Base-by-base conservation (phyloP, 1,140 invertebrate species). In the Drosophila mauritiana region DNA sequence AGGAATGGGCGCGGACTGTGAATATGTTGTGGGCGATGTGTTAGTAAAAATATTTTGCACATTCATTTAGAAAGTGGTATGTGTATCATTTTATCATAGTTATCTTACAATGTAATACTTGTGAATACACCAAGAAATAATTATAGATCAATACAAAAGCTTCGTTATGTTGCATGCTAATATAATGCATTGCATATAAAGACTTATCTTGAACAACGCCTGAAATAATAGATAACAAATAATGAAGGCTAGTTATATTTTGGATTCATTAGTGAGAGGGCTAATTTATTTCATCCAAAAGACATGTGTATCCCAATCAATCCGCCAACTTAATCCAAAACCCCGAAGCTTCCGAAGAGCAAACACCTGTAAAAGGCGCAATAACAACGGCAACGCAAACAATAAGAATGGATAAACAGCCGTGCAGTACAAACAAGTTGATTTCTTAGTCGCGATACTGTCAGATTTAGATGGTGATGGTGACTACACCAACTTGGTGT, bases 401-500 rank as follows among this genome's bases (percentile, higher is more conserved):
- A 76, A 36, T 34, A 36, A 20, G 42, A 70, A 31, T 56, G 73
- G 58, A 48, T 83, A 82, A 74, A 78, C 69, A 81, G 10, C 17
- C 46, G 40, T 25, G 27, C 27, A 31, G 40, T 39, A 48, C 34
- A 57, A 53, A 52, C 75, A 48, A 59, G 58, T 64, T 83, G 80
- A 83, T 80, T 73, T 65, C 53, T 83, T 67, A 37, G 80, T 65
- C 57, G 72, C 61, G 80, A 70, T 79, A 64, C 56, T 67, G 64
- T 70, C 70, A 46, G 72, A 76, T 83, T 79, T 36, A 48, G 46
- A 25, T 31, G 7, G 27, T 10, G 31, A 31, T 67, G 80, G 62
- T 62, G 69, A 73, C 56, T 69, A 70, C 67, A 56, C 67, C 62
- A 68, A 56, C 49, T 67, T 43, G n/a, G 27, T 15, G 27, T n/a